Percentiles rank a stretch among this genome's conserved stretches.
These are phyloP conservation scores for Zaprionus camerounensis DNA, from an alignment of 1,140 invertebrate species.

Conservation along the genomic window DNA sequence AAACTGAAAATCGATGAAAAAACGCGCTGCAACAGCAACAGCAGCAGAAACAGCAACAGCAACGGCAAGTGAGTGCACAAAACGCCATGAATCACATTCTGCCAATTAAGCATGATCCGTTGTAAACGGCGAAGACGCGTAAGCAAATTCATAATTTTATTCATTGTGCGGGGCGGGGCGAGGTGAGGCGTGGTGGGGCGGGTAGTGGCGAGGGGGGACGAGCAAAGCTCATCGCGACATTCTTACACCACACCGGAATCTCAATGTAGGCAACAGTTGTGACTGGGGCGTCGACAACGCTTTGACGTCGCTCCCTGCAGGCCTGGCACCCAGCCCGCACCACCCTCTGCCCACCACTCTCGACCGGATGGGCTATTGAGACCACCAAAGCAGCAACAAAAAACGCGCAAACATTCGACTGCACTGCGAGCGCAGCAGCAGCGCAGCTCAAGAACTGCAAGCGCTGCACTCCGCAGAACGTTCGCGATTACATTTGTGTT, in stretches of 20 bases:
- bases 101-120: conserved; percentile 79
- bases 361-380: conserved; percentile 80
- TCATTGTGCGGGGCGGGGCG: conserved; percentile 7
- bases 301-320: conserved; percentile 24
- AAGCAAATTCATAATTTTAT: conserved; percentile 57
- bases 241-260: conserved; percentile 80
- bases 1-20: neutral
- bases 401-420: conserved; percentile 62
- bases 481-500: conserved; percentile 58
- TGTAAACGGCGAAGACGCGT: conserved; percentile 56
- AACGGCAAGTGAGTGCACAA: conserved; percentile 61
- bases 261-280: conserved; percentile 77
- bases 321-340: neutral
- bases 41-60: conserved; percentile 19
- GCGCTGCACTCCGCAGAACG: conserved; percentile 10
- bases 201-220: too few species aligned
- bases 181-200: neutral
- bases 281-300: conserved; percentile 77
- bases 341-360: conserved; percentile 4
- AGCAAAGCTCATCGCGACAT: conserved; percentile 64
- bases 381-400: conserved; percentile 68
- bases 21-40: conserved; percentile 25
- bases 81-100: conserved; percentile 81
- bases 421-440: conserved; percentile 37
- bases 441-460: conserved; percentile 9